Conservation (phyloP, 92 coral and sea anemone genomes). For the Umimayanthus chanpuru region DNA sequence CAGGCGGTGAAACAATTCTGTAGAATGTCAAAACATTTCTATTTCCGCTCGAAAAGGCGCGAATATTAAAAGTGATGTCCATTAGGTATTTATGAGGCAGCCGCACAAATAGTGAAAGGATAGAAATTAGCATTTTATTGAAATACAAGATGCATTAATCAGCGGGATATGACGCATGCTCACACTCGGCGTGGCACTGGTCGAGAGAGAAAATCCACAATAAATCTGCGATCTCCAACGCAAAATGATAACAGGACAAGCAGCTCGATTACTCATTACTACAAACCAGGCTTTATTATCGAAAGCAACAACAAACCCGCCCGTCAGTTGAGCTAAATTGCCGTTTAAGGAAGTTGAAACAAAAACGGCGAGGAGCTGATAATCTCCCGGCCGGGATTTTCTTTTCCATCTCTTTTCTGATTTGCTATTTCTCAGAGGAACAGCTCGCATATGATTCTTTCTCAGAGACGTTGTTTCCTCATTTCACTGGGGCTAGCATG, state of each 20-base stretch:
- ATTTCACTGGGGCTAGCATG: background rate
- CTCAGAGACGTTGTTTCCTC: background rate
- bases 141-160: conserved; percentile 29
- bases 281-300: conserved; percentile 10
- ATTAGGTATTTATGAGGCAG: conserved; percentile 40
- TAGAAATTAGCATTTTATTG: conserved; percentile 43
- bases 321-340: conserved; percentile 16
- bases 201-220: conserved; percentile 20
- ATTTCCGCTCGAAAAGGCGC: conserved; percentile 8
- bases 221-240: conserved; percentile 25
- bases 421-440: background rate
- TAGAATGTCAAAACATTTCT: conserved; percentile 14
- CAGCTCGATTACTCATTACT: conserved; percentile 15
- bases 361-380: background rate
- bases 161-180: conserved; percentile 32
- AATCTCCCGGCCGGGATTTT: conserved; percentile 4
- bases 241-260: conserved; percentile 17
- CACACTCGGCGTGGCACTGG: background rate
- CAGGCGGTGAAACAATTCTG: background rate
- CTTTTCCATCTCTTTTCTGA: conserved; percentile 13
- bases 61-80: background rate
- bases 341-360: background rate
- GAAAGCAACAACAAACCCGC: conserved; percentile 6
- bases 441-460: background rate
- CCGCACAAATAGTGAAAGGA: conserved; percentile 22